phyloP scores from a whole-genome alignment of 2,888 invertebrate genomes.

The Pimpla rufipes region DNA sequence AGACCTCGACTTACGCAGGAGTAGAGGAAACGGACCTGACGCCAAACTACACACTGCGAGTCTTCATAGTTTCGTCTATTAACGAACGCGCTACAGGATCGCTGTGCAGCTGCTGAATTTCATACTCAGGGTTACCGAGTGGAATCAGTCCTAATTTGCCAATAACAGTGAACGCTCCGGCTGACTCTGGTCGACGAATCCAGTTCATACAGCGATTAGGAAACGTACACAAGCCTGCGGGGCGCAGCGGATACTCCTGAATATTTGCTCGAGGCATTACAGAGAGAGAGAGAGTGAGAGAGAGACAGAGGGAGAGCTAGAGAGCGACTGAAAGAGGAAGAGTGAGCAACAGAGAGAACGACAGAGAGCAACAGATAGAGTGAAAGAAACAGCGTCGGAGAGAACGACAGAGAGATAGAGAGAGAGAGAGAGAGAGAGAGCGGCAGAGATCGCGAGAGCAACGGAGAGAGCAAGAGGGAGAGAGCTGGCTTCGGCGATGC shows the following conservation, averaged over 20 bases:
- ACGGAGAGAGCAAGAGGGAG: constrained; percentile 19
- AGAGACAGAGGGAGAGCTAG: constrained; percentile 26
- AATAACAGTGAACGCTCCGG: constrained; percentile 80
- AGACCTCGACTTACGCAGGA: background rate
- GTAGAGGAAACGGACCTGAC: constrained; percentile 10
- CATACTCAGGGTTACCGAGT: constrained; percentile 76
- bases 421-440: constrained; percentile 30
- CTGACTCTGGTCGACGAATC: constrained; percentile 75
- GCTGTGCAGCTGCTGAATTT: constrained; percentile 36
- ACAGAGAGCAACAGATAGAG: too few species aligned
- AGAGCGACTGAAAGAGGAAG: too few species aligned
- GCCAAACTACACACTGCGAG: background rate
- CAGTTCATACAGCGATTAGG: constrained; percentile 82
- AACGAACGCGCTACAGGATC: constrained; percentile 26
- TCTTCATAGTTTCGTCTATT: constrained; percentile 20
- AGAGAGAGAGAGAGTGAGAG: constrained; percentile 28
- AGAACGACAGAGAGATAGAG: constrained; percentile 6
- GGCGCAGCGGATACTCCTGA: constrained; percentile 59
- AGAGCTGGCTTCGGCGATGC: constrained; percentile 16
- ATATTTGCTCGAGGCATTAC: constrained; percentile 74
- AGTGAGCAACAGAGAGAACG: constrained; percentile 18
- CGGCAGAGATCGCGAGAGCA: constrained; percentile 20
- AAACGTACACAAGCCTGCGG: constrained; percentile 75
- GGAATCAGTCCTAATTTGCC: constrained; percentile 80
- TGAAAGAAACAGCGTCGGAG: too few species aligned